phyloP scores from a whole-genome alignment of 2,797 vertebrate genomes.

The Hemibagrus guttatus region DNA sequence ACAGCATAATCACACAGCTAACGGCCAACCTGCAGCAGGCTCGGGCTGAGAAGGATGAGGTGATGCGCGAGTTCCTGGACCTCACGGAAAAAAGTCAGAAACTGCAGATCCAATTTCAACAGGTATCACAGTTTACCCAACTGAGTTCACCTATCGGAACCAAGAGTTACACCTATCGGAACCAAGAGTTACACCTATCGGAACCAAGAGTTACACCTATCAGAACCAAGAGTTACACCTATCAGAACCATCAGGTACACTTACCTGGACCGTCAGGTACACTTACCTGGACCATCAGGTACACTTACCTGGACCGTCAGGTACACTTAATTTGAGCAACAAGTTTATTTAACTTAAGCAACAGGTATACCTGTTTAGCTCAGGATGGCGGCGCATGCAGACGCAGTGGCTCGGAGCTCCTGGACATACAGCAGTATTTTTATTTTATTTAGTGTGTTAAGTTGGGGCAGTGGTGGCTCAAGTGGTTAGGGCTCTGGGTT shows the following conservation, averaged over 20 bases:
- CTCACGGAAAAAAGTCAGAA: slow-evolving; percentile 95
- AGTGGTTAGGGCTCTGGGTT: too few relatives aligned
- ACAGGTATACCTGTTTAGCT: background rate
- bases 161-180: background rate
- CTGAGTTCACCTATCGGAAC: background rate
- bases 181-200: background rate
- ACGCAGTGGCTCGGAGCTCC: too few relatives aligned
- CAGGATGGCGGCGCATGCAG: too few relatives aligned
- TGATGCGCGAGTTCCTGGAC: slow-evolving; percentile 92
- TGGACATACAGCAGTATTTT: too few relatives aligned
- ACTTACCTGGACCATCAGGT: background rate
- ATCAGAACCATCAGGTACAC: background rate
- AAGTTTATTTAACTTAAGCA: background rate
- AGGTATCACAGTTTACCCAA: slow-evolving; percentile 71
- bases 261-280: background rate
- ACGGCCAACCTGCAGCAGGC: slow-evolving; percentile 94
- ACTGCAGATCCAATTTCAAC: slow-evolving; percentile 96
- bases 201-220: background rate
- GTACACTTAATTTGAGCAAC: too few relatives aligned
- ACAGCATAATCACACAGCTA: slow-evolving; percentile 95
- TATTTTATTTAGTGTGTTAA: too few relatives aligned
- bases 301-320: too few relatives aligned
- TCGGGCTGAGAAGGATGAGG: slow-evolving; percentile 93
- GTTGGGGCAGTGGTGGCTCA: too few relatives aligned
- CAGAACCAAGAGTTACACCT: background rate